Conservation (phyloP, 2,888 invertebrate genomes). For the Eristalinus sepulchralis region DNA sequence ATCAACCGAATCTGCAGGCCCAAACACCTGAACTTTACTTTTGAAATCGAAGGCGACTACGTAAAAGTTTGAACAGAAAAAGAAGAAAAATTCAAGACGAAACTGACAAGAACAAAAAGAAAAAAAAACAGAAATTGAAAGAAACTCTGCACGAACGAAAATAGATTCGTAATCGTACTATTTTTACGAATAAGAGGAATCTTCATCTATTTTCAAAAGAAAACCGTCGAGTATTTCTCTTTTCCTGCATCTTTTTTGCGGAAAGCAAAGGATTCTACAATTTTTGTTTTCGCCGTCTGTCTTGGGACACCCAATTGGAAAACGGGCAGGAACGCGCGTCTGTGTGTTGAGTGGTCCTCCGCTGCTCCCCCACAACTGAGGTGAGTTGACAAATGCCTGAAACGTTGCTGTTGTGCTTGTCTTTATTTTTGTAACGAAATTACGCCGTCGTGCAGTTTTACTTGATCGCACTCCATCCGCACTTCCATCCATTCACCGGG, state of each 20-base stretch:
- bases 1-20: slow-evolving; percentile 59
- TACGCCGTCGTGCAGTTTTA: slow-evolving; percentile 29
- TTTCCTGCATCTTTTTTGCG: slow-evolving; percentile 37
- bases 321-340: slow-evolving; percentile 14
- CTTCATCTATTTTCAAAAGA: slow-evolving; percentile 41
- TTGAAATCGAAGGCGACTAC: slow-evolving; percentile 49
- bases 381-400: slow-evolving; percentile 51
- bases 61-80: slow-evolving; percentile 21
- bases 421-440: neutral
- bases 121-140: neutral
- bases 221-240: slow-evolving; percentile 45
- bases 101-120: too few species aligned
- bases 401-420: neutral
- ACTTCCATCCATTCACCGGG: neutral
- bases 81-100: neutral
- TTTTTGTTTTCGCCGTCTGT: neutral
- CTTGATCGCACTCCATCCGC: slow-evolving; percentile 30
- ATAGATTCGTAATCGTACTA: slow-evolving; percentile 69
- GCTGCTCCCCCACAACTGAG: slow-evolving; percentile 36
- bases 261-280: slow-evolving; percentile 34
- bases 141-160: slow-evolving; percentile 59
- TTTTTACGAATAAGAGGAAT: slow-evolving; percentile 67
- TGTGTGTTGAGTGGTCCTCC: slow-evolving; percentile 42
- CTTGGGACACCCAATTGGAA: slow-evolving; percentile 36
- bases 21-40: slow-evolving; percentile 67